Evolutionary conservation across 2,797 vertebrate genomes (phyloP), one percentile per base, ranked within the genome.

Genomic region (Myioborus melanocephalus): DNA sequence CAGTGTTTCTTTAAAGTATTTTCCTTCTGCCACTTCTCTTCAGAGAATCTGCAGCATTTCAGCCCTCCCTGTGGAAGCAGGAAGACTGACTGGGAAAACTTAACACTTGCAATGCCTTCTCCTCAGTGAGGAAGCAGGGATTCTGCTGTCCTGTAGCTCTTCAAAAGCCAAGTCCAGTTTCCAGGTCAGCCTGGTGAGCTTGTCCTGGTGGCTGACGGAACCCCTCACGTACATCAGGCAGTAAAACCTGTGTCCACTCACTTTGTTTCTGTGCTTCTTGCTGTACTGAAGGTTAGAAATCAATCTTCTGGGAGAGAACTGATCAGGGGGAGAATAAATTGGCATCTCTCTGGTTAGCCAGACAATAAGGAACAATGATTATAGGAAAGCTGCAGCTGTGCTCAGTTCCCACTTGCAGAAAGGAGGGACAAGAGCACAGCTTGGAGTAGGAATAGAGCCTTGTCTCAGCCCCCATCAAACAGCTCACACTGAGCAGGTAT

Each of bases 181-280:
- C 65, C 59, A 75, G 87, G 43, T 69, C 81, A 68, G 76, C 66
- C 79, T 84, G 83, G 18, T 60, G 43, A 84, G 80, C 81, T 63
- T 56, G 68, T 82, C 75, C 75, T 63, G 56, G 71, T 71, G 82
- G 69, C 69, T 83, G 57, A 82, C 12, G 0, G 49, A 57, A 61
- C 1, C 23, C 53, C 18, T 66, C 35, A 14, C 3, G 1, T 53
- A 32, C 64, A 75, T 61, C 86, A 77, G 90, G 92, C 80, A 81
- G 90, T 63, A 76, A 90, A 95, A 81, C 52, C 78, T 16, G n/a
- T 14, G 5, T 79, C 90, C 73, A 37, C 39, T 69, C 76, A 65
- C 56, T 93, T 93, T 93, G 79, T 86, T 91, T 91, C 70, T 95
- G 59, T 92, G 87, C 80, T 92, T 78, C 84, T 85, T 87, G 72